Percentiles rank a stretch among this genome's conserved stretches.
These are phyloP conservation scores for Parauchenoglanis punctatus DNA, from an alignment of 2,797 vertebrate species.

Conservation along the genomic window DNA sequence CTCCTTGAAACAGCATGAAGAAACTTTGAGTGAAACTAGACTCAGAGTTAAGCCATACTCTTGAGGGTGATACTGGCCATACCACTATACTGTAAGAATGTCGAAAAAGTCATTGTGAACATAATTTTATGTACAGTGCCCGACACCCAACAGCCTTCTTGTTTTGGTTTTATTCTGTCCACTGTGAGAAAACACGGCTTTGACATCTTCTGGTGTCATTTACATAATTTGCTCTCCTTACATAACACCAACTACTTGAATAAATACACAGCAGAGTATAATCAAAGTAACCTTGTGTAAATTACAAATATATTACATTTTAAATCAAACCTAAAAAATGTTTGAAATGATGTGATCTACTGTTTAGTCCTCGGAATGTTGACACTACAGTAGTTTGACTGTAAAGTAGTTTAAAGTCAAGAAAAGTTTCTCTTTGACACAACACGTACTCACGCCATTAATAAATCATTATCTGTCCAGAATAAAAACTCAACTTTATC, in stretches of 20 bases:
- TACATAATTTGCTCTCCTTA: neutral
- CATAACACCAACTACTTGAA: neutral
- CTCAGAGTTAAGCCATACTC: neutral
- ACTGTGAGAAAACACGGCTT: neutral
- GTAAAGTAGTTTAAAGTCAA: neutral
- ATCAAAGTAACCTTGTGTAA: neutral
- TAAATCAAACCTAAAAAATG: neutral
- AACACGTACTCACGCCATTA: neutral
- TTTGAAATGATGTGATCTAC: neutral
- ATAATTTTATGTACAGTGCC: neutral
- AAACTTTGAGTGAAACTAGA: neutral
- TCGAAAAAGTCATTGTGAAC: neutral
- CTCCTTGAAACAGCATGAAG: neutral
- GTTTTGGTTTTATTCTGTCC: neutral
- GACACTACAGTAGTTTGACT: neutral
- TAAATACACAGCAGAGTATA: neutral
- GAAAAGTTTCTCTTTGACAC: neutral
- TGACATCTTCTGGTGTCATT: neutral
- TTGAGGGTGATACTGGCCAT: neutral
- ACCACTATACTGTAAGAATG: neutral
- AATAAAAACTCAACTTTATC: slow-evolving; percentile 1
- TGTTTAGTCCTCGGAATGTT: neutral
- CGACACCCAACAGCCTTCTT: neutral
- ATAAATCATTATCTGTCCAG: neutral
- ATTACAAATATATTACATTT: neutral